Conservation (phyloP, 2,113 vertebrate genomes). For the Gyps fulvus region DNA sequence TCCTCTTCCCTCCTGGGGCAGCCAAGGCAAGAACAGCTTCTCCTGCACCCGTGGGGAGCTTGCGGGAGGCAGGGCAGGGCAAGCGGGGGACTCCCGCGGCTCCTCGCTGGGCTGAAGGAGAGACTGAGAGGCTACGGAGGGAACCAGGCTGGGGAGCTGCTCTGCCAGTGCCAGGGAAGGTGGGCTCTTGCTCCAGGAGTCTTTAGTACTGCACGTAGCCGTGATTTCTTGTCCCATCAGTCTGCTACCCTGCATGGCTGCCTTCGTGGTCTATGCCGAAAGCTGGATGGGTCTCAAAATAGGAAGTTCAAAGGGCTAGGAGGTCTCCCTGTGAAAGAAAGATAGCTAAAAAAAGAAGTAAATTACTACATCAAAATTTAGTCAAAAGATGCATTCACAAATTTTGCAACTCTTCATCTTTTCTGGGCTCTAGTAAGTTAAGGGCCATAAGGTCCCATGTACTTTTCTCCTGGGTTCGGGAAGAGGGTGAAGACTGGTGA, state of each 20-base stretch:
- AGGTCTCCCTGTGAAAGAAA: not conserved
- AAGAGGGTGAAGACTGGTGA: not conserved
- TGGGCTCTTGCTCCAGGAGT: not conserved
- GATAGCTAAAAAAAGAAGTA: not conserved
- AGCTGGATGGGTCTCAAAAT: not conserved
- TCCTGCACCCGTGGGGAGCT: rapidly evolving
- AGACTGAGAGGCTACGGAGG: not conserved
- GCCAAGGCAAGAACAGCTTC: not conserved
- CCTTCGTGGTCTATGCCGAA: not conserved
- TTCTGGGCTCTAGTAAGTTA: not conserved
- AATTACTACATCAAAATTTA: not conserved
- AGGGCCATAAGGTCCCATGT: rapidly evolving
- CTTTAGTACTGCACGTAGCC: not conserved
- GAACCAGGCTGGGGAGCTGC: not conserved
- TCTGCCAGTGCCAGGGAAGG: not conserved
- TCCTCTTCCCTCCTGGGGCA: not conserved
- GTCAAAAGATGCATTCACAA: not conserved
- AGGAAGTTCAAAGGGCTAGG: not conserved
- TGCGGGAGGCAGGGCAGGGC: rapidly evolving
- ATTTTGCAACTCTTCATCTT: not conserved
- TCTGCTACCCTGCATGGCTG: not conserved
- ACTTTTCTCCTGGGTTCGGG: not conserved
- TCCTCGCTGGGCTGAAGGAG: not conserved
- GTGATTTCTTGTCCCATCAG: not conserved
- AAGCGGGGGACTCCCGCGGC: not conserved